Percentiles rank a stretch among this genome's conserved stretches.
These are phyloP conservation scores for Rhombomys opimus DNA, from an alignment of 2,113 vertebrate species.

Conservation along the genomic window DNA sequence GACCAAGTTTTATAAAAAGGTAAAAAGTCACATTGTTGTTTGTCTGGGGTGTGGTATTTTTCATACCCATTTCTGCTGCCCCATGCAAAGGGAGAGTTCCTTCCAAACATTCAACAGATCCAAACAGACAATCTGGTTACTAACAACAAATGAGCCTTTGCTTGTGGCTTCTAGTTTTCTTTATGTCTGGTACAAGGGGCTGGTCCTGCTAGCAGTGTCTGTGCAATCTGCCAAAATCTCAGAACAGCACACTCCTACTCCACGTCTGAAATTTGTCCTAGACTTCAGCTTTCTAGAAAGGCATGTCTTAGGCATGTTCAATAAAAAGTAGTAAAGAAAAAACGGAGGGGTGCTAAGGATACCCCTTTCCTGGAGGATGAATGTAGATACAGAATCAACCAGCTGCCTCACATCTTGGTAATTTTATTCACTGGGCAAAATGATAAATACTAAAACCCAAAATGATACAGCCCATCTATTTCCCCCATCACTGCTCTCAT, in stretches of 20 bases:
- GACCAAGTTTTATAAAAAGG: conserved; percentile 13
- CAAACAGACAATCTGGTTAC: conserved; percentile 77
- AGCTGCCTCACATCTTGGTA: background rate
- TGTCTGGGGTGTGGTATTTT: conserved; percentile 69
- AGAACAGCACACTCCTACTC: background rate
- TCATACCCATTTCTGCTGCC: conserved; percentile 46
- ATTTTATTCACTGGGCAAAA: background rate
- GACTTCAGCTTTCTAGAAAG: conserved; percentile 59
- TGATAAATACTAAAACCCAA: background rate
- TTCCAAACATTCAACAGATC: conserved; percentile 63
- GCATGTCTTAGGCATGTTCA: conserved; percentile 68
- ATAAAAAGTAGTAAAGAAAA: background rate
- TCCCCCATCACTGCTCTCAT: background rate
- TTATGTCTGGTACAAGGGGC: conserved; percentile 62
- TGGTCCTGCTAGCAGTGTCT: conserved; percentile 13
- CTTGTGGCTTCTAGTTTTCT: conserved; percentile 61
- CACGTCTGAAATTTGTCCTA: conserved; percentile 4
- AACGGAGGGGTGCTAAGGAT: background rate
- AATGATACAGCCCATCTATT: background rate
- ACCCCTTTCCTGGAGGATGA: background rate
- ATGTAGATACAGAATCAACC: background rate
- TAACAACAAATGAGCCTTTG: conserved; percentile 78
- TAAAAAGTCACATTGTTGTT: conserved; percentile 62
- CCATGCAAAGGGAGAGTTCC: conserved; percentile 48
- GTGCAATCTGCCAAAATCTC: conserved; percentile 47